Conservation (phyloP, 2,888 invertebrate species). For the Erebia aethiops region DNA sequence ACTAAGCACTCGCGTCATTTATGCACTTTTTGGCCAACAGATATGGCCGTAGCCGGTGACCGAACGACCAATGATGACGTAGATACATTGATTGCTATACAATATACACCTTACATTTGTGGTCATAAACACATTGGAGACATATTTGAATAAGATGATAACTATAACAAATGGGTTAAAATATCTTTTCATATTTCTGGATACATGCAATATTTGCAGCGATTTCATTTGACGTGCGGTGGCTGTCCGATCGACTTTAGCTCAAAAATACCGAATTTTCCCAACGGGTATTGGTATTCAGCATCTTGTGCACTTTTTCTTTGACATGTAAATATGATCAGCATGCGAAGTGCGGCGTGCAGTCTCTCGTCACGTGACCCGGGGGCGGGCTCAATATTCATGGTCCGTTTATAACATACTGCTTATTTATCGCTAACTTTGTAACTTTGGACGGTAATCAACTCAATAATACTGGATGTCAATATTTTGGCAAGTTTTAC, state of each 20-base stretch:
- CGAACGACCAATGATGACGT: no score
- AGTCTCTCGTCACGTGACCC: background rate
- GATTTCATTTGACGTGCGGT: background rate
- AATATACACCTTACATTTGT: no score
- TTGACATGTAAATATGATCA: conserved; percentile 18
- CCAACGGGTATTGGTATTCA: conserved; percentile 3
- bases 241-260: background rate
- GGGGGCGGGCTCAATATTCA: conserved; percentile 1
- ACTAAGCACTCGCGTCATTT: no score
- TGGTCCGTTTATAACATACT: background rate
- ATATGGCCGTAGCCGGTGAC: no score
- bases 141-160: background rate
- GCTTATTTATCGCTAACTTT: background rate
- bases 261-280: conserved; percentile 10
- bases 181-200: background rate
- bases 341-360: conserved; percentile 6
- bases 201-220: background rate
- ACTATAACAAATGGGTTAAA: background rate
- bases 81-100: no score
- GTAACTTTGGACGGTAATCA: background rate
- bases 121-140: no score
- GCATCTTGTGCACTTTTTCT: conserved; percentile 16
- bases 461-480: background rate
- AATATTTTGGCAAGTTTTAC: no score
- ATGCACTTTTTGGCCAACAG: no score